Evolutionary conservation across 2,113 vertebrate species (phyloP), one percentile per base, ranked within the genome.

Genomic region (Lagopus muta): DNA sequence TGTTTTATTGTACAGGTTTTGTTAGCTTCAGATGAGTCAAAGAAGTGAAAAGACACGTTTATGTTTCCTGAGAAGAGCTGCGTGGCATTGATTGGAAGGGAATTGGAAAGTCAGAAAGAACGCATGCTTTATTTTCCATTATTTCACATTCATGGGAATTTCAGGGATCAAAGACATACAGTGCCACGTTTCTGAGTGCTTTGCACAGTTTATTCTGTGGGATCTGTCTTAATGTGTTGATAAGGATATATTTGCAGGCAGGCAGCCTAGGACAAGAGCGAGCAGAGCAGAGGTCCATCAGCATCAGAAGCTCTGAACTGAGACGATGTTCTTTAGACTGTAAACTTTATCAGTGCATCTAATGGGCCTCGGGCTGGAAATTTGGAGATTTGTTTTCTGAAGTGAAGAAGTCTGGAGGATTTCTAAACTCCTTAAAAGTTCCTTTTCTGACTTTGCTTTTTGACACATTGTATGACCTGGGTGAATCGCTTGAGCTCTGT

Each of bases 401-500:
- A 25, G 22, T 76, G 40, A 14, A 71, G 40, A 32, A 82, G 32
- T 55, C 79, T 77, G 28, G 19, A 92, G 32, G 36, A 42, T 13
- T 55, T 80, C n/a, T 58, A 12, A 78, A 60, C 19, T 86, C 42
- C 62, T 48, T 45, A 71, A 74, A 88, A 11, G 3, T 69, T 90
- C 61, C 74, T 21, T 67, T 88, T 22, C 54, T 91, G 30, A 52
- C 54, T 69, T 74, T 58, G 32, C 36, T 86, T 89, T 54, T 74
- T 92, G 85, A 78, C 69, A 25, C 57, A 14, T 66, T 77, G 13
- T 15, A 0, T 77, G 82, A 88, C 67, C 81, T 71, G 81, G 19
- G 60, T 88, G 76, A 93, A 54, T 52, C 72, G 75, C 52, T 80
- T 48, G 43, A 91, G 80, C 61, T 72, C 57, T 81, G 62, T 13